Conservation (phyloP, 2,888 invertebrate species). For the Diplazon laetatorius region DNA sequence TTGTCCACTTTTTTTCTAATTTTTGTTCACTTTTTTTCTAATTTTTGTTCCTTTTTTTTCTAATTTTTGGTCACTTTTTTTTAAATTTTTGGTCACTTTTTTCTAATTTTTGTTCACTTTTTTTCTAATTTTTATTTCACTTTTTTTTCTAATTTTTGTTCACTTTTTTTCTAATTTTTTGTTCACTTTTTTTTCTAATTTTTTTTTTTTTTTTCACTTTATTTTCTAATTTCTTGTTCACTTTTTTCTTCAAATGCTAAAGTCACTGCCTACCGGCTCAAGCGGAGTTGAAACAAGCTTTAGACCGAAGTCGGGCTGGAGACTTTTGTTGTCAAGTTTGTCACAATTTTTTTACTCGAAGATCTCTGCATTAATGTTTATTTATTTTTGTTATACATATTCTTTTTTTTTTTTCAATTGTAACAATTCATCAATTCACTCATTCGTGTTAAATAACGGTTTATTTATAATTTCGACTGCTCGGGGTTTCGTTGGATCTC, state of each 20-base stretch:
- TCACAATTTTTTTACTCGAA: slow-evolving; percentile 53
- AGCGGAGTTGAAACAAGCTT: slow-evolving; percentile 46
- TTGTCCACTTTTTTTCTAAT: too few relatives aligned
- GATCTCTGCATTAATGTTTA: slow-evolving; percentile 22
- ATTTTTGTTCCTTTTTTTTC: too few relatives aligned
- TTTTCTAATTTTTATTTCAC: too few relatives aligned
- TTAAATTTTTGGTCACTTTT: too few relatives aligned
- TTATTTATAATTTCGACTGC: slow-evolving; percentile 5
- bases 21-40: too few relatives aligned
- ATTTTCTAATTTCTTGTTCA: slow-evolving; percentile 34
- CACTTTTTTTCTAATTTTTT: background rate
- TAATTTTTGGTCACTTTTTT: too few relatives aligned
- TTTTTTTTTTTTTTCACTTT: slow-evolving; percentile 23
- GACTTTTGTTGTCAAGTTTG: slow-evolving; percentile 30
- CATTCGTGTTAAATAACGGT: too few relatives aligned
- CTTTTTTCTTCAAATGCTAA: slow-evolving; percentile 58
- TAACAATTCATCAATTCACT: slow-evolving; percentile 23
- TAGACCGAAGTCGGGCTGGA: slow-evolving; percentile 39
- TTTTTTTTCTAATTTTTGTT: too few relatives aligned
- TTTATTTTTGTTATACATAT: slow-evolving; percentile 15
- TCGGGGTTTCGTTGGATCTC: slow-evolving; percentile 15
- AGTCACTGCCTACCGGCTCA: slow-evolving; percentile 66
- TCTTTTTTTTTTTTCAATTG: slow-evolving; percentile 15
- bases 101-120: too few relatives aligned
- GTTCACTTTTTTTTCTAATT: background rate